phyloP scores from a whole-genome alignment of 2,797 vertebrate species.

The Falco cherrug region DNA sequence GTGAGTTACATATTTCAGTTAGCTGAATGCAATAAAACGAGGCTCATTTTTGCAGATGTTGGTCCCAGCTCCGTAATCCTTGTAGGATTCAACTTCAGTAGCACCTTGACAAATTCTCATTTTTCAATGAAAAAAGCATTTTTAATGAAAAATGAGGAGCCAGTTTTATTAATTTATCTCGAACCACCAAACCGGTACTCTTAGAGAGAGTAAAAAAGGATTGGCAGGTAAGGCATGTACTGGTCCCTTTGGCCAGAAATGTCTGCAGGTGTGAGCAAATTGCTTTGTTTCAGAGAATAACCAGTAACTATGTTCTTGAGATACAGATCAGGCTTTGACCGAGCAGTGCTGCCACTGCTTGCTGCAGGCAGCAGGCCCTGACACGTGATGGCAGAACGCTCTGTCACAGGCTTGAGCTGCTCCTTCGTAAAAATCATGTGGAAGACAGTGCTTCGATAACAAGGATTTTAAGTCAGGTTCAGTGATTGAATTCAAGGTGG shows the following conservation, averaged over 20 bases:
- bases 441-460: background rate
- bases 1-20: background rate
- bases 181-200: background rate
- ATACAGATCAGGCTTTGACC: background rate
- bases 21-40: background rate
- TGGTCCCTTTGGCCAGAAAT: background rate
- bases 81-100: background rate
- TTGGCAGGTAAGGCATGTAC: background rate
- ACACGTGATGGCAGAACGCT: rapidly evolving
- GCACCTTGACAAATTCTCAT: background rate
- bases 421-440: rapidly evolving
- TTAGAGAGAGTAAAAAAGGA: background rate
- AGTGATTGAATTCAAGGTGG: background rate
- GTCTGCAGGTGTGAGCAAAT: background rate
- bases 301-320: background rate
- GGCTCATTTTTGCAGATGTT: background rate
- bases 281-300: background rate
- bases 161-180: background rate
- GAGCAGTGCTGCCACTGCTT: background rate
- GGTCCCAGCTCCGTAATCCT: background rate
- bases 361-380: background rate
- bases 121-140: background rate
- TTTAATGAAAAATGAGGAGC: background rate
- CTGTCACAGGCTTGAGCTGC: background rate
- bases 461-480: background rate